Evolutionary conservation across 2,113 vertebrate species (phyloP).

Genomic region (Forbesichthys papilliferus): DNA sequence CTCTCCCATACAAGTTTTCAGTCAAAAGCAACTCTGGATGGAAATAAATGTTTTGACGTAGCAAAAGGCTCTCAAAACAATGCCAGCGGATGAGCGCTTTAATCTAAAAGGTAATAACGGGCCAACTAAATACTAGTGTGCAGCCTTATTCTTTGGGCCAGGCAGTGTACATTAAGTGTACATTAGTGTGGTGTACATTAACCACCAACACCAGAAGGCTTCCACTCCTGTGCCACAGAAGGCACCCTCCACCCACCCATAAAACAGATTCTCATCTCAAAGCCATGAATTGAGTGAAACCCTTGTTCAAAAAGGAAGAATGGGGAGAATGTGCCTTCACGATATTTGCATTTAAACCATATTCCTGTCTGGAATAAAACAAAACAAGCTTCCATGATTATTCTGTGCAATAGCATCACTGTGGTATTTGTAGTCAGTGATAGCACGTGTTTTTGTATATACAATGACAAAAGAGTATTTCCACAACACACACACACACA

Average conservation of each 20-base stretch:
- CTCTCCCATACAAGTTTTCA: too few species aligned
- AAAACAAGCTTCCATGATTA: background rate
- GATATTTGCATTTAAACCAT: background rate
- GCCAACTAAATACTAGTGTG: too few species aligned
- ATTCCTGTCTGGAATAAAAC: background rate
- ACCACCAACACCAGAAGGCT: conserved; percentile 26
- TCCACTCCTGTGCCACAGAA: conserved; percentile 2
- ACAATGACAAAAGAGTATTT: too few species aligned
- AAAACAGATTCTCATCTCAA: background rate
- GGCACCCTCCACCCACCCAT: background rate
- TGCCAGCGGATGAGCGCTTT: too few species aligned
- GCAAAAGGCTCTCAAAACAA: too few species aligned
- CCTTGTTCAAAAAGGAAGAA: background rate
- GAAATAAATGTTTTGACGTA: too few species aligned
- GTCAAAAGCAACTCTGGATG: too few species aligned
- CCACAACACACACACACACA: conserved; percentile 11
- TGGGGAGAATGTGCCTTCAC: background rate
- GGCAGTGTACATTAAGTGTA: background rate
- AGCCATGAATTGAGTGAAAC: conserved; percentile 3
- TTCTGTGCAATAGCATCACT: background rate
- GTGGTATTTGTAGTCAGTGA: background rate
- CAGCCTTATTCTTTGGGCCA: too few species aligned
- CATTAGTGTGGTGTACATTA: background rate
- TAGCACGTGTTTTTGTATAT: background rate
- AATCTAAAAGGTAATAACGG: too few species aligned